Percentiles rank a stretch among this genome's conserved stretches.
phyloP scores from a whole-genome alignment of 2,888 invertebrate genomes.

The Erebia aethiops region DNA sequence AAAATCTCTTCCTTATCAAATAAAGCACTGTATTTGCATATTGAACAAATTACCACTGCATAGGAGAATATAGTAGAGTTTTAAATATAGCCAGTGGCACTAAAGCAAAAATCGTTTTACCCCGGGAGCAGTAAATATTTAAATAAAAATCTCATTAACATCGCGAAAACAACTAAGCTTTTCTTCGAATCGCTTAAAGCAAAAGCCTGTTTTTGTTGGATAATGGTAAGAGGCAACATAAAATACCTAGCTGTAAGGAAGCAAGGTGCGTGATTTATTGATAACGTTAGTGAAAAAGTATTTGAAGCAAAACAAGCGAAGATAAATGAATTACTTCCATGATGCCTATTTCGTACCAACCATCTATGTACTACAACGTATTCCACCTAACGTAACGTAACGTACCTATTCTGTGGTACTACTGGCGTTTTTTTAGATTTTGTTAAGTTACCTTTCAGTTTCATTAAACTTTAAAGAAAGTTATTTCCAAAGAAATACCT shows the following conservation, averaged over 20 bases:
- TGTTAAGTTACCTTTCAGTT: conserved; percentile 2
- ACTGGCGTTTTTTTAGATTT: conserved; percentile 46
- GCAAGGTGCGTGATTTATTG: conserved; percentile 75
- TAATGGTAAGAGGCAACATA: conserved; percentile 49
- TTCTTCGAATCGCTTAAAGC: conserved; percentile 17
- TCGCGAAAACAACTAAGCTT: conserved; percentile 18
- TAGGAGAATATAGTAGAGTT: conserved; percentile 11
- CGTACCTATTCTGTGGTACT: not conserved
- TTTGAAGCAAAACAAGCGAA: conserved; percentile 70
- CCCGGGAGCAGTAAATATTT: conserved; percentile 8
- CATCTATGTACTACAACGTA: conserved; percentile 17
- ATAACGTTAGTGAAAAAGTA: conserved; percentile 64
- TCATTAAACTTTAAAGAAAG: conserved; percentile 46
- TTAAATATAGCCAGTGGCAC: conserved; percentile 4
- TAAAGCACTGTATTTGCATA: conserved; percentile 7
- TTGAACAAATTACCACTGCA: conserved; percentile 11
- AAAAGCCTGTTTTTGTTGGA: conserved; percentile 3
- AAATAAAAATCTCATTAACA: conserved; percentile 19
- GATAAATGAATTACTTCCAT: conserved; percentile 76
- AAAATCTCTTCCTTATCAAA: not conserved
- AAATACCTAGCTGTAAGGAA: conserved; percentile 68
- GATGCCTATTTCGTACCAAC: conserved; percentile 43
- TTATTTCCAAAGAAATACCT: conserved; percentile 10
- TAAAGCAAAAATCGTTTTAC: conserved; percentile 10
- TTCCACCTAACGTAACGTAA: no score